phyloP scores from a whole-genome alignment of 2,888 invertebrate species.

The Volucella inflata region DNA sequence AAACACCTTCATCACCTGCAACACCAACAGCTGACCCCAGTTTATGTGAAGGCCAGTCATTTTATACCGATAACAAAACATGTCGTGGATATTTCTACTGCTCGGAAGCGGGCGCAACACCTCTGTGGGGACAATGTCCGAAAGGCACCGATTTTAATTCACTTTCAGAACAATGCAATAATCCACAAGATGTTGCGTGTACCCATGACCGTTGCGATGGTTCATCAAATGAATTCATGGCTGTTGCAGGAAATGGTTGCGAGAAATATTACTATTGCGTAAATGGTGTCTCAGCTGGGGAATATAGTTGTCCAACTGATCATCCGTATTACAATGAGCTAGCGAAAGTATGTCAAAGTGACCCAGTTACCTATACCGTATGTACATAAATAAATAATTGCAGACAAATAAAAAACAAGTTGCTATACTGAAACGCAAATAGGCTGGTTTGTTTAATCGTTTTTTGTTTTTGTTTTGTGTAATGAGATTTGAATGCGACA shows the following conservation, averaged over 20 bases:
- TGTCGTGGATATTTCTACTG: constrained; percentile 81
- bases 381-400: constrained; percentile 3
- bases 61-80: constrained; percentile 77
- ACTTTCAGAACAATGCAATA: neutral
- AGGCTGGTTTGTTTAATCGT: too few relatives aligned
- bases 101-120: neutral
- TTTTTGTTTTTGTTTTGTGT: too few relatives aligned
- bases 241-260: constrained; percentile 20
- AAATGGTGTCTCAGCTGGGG: neutral
- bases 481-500: too few relatives aligned
- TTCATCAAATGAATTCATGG: constrained; percentile 23
- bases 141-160: constrained; percentile 12
- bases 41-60: constrained; percentile 77
- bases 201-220: constrained; percentile 29
- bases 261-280: constrained; percentile 15
- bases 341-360: constrained; percentile 5
- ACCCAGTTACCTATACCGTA: neutral
- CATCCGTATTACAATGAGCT: constrained; percentile 40
- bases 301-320: neutral
- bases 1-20: neutral
- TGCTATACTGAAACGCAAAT: neutral
- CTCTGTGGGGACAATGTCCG: constrained; percentile 20
- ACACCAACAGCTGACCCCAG: neutral
- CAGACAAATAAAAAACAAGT: neutral
- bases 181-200: constrained; percentile 12